A percentile compares a stretch with the other conserved stretches of the same genome.
phyloP scores from a whole-genome alignment of 2,113 vertebrate genomes.

The Cariama cristata region DNA sequence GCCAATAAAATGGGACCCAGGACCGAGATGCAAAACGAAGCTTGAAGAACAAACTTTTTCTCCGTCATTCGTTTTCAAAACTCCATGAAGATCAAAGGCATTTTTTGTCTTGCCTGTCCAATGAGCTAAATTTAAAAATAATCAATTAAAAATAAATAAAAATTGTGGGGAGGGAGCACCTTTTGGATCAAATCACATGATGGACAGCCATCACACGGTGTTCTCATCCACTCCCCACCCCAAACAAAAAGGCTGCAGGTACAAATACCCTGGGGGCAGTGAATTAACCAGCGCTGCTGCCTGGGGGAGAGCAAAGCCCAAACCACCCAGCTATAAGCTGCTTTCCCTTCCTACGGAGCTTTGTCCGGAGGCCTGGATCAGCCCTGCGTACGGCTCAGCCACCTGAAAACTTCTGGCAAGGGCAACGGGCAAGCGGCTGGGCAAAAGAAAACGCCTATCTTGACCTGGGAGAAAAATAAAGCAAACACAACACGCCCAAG shows the following conservation, averaged over 20 bases:
- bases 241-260: background rate
- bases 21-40: background rate
- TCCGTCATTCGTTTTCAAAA: background rate
- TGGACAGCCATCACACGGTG: background rate
- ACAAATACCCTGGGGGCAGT: background rate
- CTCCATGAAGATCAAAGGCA: background rate
- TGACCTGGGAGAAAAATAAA: background rate
- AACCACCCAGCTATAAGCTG: background rate
- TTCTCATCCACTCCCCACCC: background rate
- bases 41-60: background rate
- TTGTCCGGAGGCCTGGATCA: fast-evolving
- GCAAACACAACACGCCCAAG: background rate
- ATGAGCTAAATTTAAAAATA: background rate
- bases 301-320: background rate
- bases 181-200: background rate
- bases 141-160: background rate
- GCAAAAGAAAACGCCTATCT: background rate
- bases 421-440: background rate
- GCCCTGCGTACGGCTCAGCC: background rate
- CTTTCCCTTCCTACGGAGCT: background rate
- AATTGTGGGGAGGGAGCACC: background rate
- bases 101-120: background rate
- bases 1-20: background rate
- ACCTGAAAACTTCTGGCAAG: background rate
- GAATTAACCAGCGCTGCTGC: fast-evolving